phyloP scores from a whole-genome alignment of 2,113 vertebrate genomes.

The Seriola quinqueradiata region DNA sequence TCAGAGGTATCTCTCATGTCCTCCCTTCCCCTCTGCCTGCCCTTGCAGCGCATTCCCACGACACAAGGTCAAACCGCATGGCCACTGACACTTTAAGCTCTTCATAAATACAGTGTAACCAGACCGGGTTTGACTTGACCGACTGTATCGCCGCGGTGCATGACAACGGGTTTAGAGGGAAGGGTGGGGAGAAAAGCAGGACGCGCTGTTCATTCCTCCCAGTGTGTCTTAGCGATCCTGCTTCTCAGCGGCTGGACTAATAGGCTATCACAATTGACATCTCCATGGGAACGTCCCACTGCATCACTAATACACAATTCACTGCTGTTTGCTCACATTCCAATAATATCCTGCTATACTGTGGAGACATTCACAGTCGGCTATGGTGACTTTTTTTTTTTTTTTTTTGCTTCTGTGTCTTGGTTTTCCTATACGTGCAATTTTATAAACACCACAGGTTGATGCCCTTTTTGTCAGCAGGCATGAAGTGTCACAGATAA shows the following conservation, averaged over 20 bases:
- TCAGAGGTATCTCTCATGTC: conserved; percentile 74
- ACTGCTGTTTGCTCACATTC: conserved; percentile 62
- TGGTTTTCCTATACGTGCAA: neutral
- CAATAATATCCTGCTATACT: conserved; percentile 49
- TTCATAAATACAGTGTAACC: conserved; percentile 43
- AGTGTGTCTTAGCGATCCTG: conserved; percentile 60
- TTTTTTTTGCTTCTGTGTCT: conserved; percentile 5
- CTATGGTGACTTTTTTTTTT: neutral
- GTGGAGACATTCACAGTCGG: conserved; percentile 24
- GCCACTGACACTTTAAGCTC: conserved; percentile 44
- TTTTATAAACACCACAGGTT: conserved; percentile 23
- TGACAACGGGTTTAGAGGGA: conserved; percentile 50
- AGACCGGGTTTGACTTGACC: conserved; percentile 40
- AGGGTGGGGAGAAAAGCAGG: conserved; percentile 25
- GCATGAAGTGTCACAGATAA: neutral
- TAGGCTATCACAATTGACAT: conserved; percentile 74
- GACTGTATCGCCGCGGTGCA: conserved; percentile 30
- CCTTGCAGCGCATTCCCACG: conserved; percentile 67
- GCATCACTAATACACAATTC: conserved; percentile 69
- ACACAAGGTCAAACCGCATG: conserved; percentile 67
- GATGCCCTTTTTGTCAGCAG: neutral
- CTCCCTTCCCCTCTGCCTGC: conserved; percentile 69
- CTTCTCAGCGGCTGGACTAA: conserved; percentile 67
- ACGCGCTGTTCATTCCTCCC: conserved; percentile 48
- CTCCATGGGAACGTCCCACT: conserved; percentile 79